These are phyloP conservation scores for Potorous gilbertii DNA, from an alignment of 2,797 vertebrate genomes.

Conservation along the genomic window DNA sequence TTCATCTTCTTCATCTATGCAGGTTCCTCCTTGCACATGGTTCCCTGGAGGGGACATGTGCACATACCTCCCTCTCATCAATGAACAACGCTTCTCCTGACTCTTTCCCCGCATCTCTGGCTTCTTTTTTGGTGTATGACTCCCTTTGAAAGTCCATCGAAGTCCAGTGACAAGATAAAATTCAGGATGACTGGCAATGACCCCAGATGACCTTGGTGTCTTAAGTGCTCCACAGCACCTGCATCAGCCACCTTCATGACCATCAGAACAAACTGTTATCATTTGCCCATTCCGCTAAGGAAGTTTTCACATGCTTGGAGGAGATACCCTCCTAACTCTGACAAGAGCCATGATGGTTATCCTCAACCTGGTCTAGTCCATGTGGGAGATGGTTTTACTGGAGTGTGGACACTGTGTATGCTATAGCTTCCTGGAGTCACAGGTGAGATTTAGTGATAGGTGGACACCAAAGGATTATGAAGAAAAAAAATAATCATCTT, in stretches of 20 bases:
- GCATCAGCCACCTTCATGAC: not conserved
- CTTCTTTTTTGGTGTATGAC: not conserved
- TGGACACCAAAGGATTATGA: not conserved
- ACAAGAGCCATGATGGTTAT: not conserved
- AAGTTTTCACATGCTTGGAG: not conserved
- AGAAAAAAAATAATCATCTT: conserved; percentile 15
- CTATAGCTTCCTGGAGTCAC: not conserved
- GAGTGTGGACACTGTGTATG: not conserved
- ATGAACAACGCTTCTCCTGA: not conserved
- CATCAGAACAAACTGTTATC: not conserved
- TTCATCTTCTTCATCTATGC: not conserved
- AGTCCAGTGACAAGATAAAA: not conserved
- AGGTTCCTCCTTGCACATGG: not conserved
- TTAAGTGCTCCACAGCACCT: not conserved
- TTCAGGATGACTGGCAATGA: not conserved
- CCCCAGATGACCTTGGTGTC: not conserved
- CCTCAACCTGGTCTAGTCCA: not conserved
- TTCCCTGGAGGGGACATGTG: not conserved
- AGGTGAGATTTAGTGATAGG: not conserved
- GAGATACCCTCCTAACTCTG: not conserved
- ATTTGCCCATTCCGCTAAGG: not conserved
- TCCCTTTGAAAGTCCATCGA: not conserved
- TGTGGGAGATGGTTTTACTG: not conserved
- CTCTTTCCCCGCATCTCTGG: not conserved
- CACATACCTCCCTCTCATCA: not conserved